Percentiles rank a stretch among this genome's conserved stretches.
phyloP scores from a whole-genome alignment of 2,113 vertebrate genomes.

The Caretta caretta region DNA sequence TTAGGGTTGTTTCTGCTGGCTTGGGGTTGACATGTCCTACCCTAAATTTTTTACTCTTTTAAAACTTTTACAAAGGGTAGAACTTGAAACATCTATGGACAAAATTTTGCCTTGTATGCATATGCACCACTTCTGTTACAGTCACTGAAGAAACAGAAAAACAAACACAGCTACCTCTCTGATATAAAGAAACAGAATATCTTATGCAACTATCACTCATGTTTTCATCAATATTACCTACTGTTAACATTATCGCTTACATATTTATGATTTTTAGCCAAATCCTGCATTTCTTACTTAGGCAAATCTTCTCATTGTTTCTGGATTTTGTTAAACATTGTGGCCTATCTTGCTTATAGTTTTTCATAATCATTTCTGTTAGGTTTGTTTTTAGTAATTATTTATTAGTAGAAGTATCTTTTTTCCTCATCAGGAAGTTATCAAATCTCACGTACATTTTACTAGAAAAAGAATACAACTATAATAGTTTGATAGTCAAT shows the following conservation, averaged over 20 bases:
- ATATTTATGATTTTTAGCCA: neutral
- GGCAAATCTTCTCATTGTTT: neutral
- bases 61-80: neutral
- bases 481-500: neutral
- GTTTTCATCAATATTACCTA: neutral
- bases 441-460: neutral
- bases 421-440: neutral
- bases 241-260: neutral
- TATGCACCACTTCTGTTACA: neutral
- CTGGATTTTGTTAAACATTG: neutral
- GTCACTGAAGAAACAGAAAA: fast-evolving
- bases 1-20: neutral
- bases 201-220: neutral
- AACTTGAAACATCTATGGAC: neutral
- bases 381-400: neutral
- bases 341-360: neutral
- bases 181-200: fast-evolving
- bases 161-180: too few species aligned
- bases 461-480: neutral
- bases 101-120: neutral
- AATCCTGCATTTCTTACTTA: neutral
- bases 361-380: neutral
- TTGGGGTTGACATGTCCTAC: neutral
- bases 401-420: neutral
- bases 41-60: neutral